These are phyloP conservation scores for Asarcornis scutulata DNA, from an alignment of 2,113 vertebrate species.

Conservation along the genomic window DNA sequence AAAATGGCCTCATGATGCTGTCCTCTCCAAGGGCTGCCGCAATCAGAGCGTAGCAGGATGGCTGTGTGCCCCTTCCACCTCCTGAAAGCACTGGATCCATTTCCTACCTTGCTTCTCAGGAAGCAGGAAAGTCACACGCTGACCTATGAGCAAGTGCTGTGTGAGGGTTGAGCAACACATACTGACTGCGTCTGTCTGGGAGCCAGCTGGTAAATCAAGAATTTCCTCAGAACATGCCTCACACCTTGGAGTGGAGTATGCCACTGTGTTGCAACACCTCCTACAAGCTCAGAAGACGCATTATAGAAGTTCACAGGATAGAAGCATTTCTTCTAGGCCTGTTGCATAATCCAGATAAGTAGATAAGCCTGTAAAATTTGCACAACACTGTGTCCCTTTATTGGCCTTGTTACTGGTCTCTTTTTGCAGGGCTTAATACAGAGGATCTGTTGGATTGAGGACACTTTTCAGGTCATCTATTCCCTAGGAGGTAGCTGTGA, in stretches of 20 bases:
- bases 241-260: neutral
- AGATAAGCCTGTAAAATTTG: conserved; percentile 52
- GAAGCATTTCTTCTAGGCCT: conserved; percentile 37
- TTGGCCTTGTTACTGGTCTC: conserved; percentile 51
- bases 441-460: conserved; percentile 59
- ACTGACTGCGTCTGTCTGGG: neutral
- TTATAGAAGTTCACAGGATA: conserved; percentile 40
- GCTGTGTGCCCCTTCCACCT: fast-evolving
- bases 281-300: conserved; percentile 5
- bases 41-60: fast-evolving
- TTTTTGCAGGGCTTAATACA: conserved; percentile 41
- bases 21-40: neutral
- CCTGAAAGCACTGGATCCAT: neutral
- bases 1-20: neutral
- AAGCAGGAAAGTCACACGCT: neutral
- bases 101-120: neutral
- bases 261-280: neutral
- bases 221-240: neutral
- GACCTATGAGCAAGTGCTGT: neutral
- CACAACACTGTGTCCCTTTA: conserved; percentile 14
- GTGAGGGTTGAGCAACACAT: conserved; percentile 4
- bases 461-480: conserved; percentile 22
- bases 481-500: conserved; percentile 22
- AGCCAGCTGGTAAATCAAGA: conserved; percentile 43
- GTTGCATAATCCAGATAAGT: conserved; percentile 63